A percentile compares a stretch with the other conserved stretches of the same genome.
These are phyloP conservation scores for Smutsia gigantea DNA, from an alignment of 2,797 vertebrate genomes.

Conservation along the genomic window DNA sequence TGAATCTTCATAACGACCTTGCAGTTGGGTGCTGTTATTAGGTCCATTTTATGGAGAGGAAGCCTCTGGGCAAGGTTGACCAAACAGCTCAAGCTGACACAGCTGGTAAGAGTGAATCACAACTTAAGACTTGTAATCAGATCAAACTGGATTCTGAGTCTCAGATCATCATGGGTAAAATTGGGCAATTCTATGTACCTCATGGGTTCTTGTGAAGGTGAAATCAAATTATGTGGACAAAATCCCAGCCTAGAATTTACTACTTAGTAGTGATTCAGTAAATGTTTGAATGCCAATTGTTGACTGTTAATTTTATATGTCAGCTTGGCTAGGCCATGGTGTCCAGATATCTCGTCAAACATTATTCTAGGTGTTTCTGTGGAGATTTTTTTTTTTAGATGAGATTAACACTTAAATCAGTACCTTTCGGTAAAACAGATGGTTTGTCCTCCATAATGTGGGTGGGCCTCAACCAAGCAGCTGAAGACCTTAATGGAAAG, in stretches of 20 bases:
- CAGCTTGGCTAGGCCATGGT: not conserved
- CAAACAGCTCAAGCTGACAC: not conserved
- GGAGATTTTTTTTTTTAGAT: not conserved
- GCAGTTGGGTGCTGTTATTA: not conserved
- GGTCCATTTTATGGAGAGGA: not conserved
- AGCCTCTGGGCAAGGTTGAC: not conserved
- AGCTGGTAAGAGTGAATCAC: not conserved
- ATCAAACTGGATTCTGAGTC: not conserved
- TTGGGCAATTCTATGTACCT: not conserved
- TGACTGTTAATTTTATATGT: not conserved
- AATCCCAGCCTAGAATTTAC: not conserved
- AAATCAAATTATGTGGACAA: not conserved
- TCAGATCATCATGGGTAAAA: not conserved
- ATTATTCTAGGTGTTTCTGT: not conserved
- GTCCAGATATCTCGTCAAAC: not conserved
- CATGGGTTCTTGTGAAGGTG: not conserved
- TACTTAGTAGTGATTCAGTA: not conserved
- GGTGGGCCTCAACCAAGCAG: not conserved
- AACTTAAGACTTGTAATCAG: not conserved
- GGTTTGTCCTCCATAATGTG: not conserved
- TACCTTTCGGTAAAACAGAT: not conserved
- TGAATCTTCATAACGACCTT: not conserved
- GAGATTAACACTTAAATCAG: constrained; percentile 15
- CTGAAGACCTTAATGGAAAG: not conserved
- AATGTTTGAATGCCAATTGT: not conserved